Evolutionary conservation across 2,797 vertebrate species (phyloP).

Genomic region (Pseudochromis fuscus): DNA sequence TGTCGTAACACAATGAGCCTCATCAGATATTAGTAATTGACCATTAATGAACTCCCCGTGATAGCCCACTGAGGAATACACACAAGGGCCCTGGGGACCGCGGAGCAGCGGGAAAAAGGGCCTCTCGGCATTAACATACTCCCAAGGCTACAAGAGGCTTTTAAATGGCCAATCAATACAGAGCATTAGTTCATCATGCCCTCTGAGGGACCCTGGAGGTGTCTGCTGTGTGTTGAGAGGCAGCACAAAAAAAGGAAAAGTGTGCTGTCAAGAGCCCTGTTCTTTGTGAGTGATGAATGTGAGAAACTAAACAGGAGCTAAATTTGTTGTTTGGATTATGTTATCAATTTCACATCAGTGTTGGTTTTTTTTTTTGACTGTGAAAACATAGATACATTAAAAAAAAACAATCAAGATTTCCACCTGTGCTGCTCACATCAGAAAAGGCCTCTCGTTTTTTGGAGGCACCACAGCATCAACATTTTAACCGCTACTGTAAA

Average conservation of each 20-base stretch:
- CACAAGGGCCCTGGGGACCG: constrained; percentile 79
- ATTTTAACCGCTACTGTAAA: constrained; percentile 75
- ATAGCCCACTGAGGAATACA: constrained; percentile 86
- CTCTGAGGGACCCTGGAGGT: constrained; percentile 75
- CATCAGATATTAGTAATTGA: constrained; percentile 95
- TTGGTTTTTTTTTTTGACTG: constrained; percentile 2
- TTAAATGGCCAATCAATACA: constrained; percentile 88
- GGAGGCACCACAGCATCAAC: constrained; percentile 60
- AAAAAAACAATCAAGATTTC: constrained; percentile 11
- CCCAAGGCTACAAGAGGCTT: constrained; percentile 85
- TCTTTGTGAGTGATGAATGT: constrained; percentile 67
- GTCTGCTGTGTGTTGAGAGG: constrained; percentile 68
- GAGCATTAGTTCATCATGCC: constrained; percentile 82
- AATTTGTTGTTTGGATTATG: constrained; percentile 30
- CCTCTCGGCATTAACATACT: constrained; percentile 84
- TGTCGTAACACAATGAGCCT: constrained; percentile 84
- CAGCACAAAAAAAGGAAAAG: constrained; percentile 55
- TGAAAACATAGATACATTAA: not conserved
- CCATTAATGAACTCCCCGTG: constrained; percentile 94
- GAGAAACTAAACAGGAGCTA: constrained; percentile 49
- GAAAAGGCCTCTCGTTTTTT: constrained; percentile 37
- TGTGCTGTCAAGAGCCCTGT: constrained; percentile 48
- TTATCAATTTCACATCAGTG: constrained; percentile 1
- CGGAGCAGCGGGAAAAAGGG: constrained; percentile 70
- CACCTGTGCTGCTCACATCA: constrained; percentile 16